phyloP scores from a whole-genome alignment of 2,888 invertebrate species.

The Noctua comes region DNA sequence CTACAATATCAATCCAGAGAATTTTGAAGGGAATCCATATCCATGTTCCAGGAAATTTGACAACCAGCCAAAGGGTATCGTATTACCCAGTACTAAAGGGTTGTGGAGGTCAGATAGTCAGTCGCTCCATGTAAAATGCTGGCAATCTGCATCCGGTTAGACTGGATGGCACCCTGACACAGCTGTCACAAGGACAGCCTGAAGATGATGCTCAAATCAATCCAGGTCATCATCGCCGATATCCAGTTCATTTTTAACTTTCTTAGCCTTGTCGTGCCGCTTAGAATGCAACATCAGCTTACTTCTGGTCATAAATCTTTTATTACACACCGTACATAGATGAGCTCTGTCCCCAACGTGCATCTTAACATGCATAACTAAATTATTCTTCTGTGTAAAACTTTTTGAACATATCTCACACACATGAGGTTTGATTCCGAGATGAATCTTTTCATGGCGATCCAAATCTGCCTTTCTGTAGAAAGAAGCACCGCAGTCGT shows the following conservation, averaged over 20 bases:
- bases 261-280: conserved; percentile 80
- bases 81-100: neutral
- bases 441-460: conserved; percentile 83
- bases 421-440: conserved; percentile 81
- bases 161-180: neutral
- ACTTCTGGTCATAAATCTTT: conserved; percentile 81
- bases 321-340: conserved; percentile 77
- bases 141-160: neutral
- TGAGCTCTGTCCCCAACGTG: conserved; percentile 81
- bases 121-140: neutral
- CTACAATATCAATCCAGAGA: neutral
- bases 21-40: neutral
- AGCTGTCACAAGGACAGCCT: neutral
- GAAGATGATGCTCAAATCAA: neutral
- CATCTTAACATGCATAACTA: conserved; percentile 84
- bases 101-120: neutral
- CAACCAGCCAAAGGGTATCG: neutral
- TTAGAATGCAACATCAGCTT: conserved; percentile 79
- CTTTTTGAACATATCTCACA: conserved; percentile 84
- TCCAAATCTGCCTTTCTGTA: conserved; percentile 85
- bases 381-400: conserved; percentile 84
- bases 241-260: conserved; percentile 67
- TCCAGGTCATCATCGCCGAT: conserved; percentile 38
- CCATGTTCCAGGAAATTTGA: neutral
- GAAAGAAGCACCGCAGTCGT: conserved; percentile 80